Base-by-base conservation (phyloP, 2,113 vertebrate species). In the Phrynosoma platyrhinos region DNA sequence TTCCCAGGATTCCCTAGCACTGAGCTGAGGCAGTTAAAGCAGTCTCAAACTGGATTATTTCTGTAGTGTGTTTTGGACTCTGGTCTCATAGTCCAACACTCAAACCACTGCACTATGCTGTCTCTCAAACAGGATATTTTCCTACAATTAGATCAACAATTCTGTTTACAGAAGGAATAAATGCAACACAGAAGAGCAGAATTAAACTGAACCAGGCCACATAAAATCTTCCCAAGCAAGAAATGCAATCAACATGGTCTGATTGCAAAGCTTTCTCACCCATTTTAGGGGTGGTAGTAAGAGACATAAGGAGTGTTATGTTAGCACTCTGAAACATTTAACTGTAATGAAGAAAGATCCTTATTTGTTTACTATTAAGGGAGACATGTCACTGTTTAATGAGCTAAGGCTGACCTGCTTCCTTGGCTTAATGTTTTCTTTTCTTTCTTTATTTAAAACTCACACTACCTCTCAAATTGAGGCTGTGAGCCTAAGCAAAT, bases 281-380 rank as follows among this genome's bases (percentile, higher is more conserved):
- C 91, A 89, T 91, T 92, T 96, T 83, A 8, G 58, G 18, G 25
- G 14, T 7, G 12, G 27, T 20, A 71, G 78, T 84, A 90, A 91
- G 81, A 85, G 91, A 78, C 84, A 91, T 93, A 47, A 92, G 53
- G 76, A 53, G 68, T 85, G 86, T 87, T 32, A 27, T 27, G 92
- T 96, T 96, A 94, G 90, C 92, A 92, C 92, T 93, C 91, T 25
- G 71, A 95, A 89, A 93, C 89, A 90, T 74, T 32, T 95, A 91
- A 90, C 93, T 89, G 91, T 86, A 71, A 87, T 83, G 84, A 94
- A 94, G 88, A 55, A 84, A 95, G 93, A 92, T 79, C 93, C 91
- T 90, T 83, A 92, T 94, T 95, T 96, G 89, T 79, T 94, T 92
- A 94, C 90, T 84, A 90, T 80, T 89, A 92, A 89, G 87, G 86